Conservation (phyloP, 2,113 vertebrate species). For the Elgaria multicarinata region DNA sequence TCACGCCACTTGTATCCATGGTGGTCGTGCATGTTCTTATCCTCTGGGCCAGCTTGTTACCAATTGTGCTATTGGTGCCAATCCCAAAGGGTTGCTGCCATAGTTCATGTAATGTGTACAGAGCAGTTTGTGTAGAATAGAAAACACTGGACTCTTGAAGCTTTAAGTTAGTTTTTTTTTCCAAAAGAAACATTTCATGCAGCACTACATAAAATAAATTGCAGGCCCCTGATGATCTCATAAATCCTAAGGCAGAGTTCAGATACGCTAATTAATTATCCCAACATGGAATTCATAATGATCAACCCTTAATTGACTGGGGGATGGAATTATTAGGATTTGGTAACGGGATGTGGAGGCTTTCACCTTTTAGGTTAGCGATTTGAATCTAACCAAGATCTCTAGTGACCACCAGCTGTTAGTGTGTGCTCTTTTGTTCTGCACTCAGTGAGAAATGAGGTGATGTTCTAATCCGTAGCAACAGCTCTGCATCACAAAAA, state of each 20-base stretch:
- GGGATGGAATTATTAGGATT: constrained; percentile 71
- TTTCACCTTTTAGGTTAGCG: constrained; percentile 74
- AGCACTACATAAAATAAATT: constrained; percentile 69
- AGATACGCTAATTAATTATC: constrained; percentile 66
- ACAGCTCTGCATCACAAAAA: constrained; percentile 20
- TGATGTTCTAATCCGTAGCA: constrained; percentile 38
- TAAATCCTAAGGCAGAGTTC: constrained; percentile 66
- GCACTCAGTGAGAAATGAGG: constrained; percentile 51
- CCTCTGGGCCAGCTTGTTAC: constrained; percentile 71
- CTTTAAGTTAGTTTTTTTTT: constrained; percentile 28
- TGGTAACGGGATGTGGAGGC: constrained; percentile 69
- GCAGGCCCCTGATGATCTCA: constrained; percentile 65
- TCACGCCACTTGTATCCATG: constrained; percentile 54
- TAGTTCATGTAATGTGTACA: constrained; percentile 66
- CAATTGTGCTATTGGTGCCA: constrained; percentile 63
- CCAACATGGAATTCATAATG: constrained; percentile 69
- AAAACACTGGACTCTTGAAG: constrained; percentile 61
- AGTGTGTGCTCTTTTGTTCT: constrained; percentile 62
- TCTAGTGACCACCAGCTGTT: constrained; percentile 67
- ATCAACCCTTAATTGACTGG: constrained; percentile 70
- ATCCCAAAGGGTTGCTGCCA: constrained; percentile 59
- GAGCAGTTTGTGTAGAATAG: constrained; percentile 65
- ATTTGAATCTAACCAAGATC: constrained; percentile 74
- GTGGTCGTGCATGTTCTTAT: constrained; percentile 61
- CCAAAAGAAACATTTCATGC: constrained; percentile 56